Evolutionary conservation across 2,888 invertebrate species (phyloP).

Genomic region (Adela reaumurella): DNA sequence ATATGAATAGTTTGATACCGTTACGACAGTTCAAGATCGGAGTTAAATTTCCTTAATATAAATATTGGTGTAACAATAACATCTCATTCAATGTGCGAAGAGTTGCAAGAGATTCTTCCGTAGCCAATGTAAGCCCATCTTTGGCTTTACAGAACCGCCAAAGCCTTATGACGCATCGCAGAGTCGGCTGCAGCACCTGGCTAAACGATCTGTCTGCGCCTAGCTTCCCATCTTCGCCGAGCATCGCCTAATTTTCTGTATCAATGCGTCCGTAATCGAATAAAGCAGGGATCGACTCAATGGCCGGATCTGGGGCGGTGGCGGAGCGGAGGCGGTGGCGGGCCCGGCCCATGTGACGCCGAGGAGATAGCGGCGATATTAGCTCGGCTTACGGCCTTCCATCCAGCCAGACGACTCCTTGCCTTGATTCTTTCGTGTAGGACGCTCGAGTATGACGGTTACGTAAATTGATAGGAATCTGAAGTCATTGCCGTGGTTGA

Average conservation of each 20-base stretch:
- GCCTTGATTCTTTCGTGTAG: background rate
- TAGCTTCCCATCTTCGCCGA: background rate
- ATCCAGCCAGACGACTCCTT: background rate
- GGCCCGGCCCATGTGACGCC: background rate
- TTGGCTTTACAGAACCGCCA: no score
- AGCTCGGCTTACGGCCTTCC: background rate
- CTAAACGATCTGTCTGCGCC: background rate
- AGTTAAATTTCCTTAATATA: no score
- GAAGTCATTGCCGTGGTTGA: no score
- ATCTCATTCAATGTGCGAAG: no score
- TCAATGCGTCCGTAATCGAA: background rate
- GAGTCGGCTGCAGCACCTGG: no score
- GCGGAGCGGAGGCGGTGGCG: background rate
- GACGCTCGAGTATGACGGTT: background rate
- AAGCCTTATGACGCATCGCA: no score
- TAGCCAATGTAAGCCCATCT: no score
- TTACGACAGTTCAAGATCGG: no score
- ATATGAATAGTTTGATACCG: no score
- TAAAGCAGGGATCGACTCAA: background rate
- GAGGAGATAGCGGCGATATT: background rate
- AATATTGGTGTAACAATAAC: no score
- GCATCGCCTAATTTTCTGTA: background rate
- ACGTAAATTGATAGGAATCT: background rate
- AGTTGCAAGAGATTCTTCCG: no score
- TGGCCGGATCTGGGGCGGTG: background rate